A percentile compares a stretch with the other conserved stretches of the same genome.
Conservation (phyloP, 2,888 invertebrate genomes). For the Cerastis leucographa region DNA sequence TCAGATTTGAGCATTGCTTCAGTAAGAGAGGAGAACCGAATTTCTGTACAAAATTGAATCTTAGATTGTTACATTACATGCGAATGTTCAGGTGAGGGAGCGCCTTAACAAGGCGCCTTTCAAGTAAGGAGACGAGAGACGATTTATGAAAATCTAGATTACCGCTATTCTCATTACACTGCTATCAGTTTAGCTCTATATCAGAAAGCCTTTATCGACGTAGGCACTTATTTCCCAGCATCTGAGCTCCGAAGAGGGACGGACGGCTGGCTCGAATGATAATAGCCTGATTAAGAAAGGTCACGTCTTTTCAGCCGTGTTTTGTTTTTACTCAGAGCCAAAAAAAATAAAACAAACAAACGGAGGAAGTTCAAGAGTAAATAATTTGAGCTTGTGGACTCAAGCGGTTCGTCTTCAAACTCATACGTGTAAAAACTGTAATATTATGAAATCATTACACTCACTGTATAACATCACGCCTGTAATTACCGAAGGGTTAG, state of each 20-base stretch:
- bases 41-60: too few relatives aligned
- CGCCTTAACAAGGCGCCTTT: too few relatives aligned
- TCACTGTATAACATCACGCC: too few relatives aligned
- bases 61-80: too few relatives aligned
- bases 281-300: slow-evolving; percentile 86
- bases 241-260: slow-evolving; percentile 53
- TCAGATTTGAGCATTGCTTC: too few relatives aligned
- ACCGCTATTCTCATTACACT: slow-evolving; percentile 69
- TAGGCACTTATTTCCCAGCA: slow-evolving; percentile 64
- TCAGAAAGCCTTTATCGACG: slow-evolving; percentile 74
- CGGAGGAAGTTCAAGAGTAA: slow-evolving; percentile 46
- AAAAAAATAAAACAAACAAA: slow-evolving; percentile 67
- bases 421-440: not conserved
- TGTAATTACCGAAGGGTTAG: too few relatives aligned
- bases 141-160: slow-evolving; percentile 84
- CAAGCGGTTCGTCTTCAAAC: not conserved
- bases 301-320: slow-evolving; percentile 77
- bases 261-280: slow-evolving; percentile 81
- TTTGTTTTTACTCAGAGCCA: slow-evolving; percentile 64
- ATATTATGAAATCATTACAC: not conserved
- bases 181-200: slow-evolving; percentile 65
- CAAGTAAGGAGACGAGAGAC: slow-evolving; percentile 69
- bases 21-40: too few relatives aligned
- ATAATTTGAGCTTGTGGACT: slow-evolving; percentile 28
- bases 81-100: too few relatives aligned